Conservation (phyloP, 2,888 invertebrate genomes). For the Apodemia duryi region DNA sequence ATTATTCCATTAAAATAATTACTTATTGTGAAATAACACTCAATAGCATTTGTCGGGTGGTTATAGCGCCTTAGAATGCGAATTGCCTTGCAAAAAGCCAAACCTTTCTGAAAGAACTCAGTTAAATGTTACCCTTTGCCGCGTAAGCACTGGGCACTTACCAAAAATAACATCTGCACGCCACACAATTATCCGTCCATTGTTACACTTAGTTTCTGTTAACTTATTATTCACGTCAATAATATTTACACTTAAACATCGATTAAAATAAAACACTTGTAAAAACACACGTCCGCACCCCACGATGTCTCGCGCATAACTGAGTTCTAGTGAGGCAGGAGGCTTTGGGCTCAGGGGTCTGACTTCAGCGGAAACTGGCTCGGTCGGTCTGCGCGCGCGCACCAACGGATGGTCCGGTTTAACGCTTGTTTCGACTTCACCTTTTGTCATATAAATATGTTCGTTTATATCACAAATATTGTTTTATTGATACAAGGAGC, state of each 20-base stretch:
- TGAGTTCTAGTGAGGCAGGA: constrained; percentile 18
- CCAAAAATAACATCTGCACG: constrained; percentile 46
- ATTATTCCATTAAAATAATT: constrained; percentile 26
- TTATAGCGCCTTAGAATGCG: constrained; percentile 47
- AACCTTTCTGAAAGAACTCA: constrained; percentile 52
- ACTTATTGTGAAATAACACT: constrained; percentile 20
- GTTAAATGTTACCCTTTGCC: constrained; percentile 46
- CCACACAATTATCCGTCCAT: constrained; percentile 53
- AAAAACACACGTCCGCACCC: constrained; percentile 46
- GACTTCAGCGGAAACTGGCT: constrained; percentile 53
- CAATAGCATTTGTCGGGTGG: constrained; percentile 25
- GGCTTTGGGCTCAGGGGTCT: constrained; percentile 20
- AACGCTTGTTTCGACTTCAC: constrained; percentile 50
- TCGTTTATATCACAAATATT: constrained; percentile 50
- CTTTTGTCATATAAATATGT: constrained; percentile 66
- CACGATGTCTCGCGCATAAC: constrained; percentile 56
- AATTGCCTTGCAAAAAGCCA: constrained; percentile 60
- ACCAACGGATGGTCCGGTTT: constrained; percentile 70
- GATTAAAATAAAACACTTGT: constrained; percentile 36
- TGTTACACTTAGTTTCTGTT: constrained; percentile 41
- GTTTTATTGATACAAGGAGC: constrained; percentile 39
- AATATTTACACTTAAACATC: constrained; percentile 58
- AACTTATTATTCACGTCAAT: constrained; percentile 44
- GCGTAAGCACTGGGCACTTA: constrained; percentile 44
- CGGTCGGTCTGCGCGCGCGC: constrained; percentile 54